Evolutionary conservation across 1,140 invertebrate genomes (phyloP).

Genomic region (Drosophila azteca): DNA sequence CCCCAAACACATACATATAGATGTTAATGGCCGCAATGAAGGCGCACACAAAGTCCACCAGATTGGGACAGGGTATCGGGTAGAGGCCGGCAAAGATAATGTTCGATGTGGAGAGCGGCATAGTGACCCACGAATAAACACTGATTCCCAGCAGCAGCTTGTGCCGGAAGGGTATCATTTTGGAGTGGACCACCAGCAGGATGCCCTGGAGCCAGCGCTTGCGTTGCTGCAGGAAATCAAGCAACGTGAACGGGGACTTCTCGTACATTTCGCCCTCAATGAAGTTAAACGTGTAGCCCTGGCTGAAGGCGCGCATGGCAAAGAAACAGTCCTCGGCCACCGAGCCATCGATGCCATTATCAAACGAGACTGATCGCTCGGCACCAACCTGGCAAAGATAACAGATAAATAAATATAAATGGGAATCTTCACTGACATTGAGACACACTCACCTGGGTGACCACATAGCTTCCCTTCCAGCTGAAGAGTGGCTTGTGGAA

Average conservation of each 20-base stretch:
- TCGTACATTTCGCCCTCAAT: conserved; percentile 99
- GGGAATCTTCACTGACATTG: too few species aligned
- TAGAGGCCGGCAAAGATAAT: conserved; percentile 92
- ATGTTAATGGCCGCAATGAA: conserved; percentile 96
- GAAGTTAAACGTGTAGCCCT: conserved; percentile 95
- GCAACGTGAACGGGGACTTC: conserved; percentile 97
- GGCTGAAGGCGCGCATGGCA: conserved; percentile 94
- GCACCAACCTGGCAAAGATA: conserved; percentile 90
- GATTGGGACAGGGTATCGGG: conserved; percentile 93
- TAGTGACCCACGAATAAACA: conserved; percentile 97
- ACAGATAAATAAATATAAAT: background rate
- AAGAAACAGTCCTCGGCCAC: conserved; percentile 99
- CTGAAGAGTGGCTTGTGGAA: conserved; percentile 98
- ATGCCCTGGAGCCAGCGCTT: conserved; percentile 99
- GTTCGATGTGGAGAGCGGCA: conserved; percentile 96
- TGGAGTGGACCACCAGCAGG: conserved; percentile 95
- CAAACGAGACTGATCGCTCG: conserved; percentile 95
- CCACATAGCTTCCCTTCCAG: conserved; percentile 98
- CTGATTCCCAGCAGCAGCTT: conserved; percentile 94
- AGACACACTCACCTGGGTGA: conserved; percentile 90
- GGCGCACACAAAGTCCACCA: conserved; percentile 93
- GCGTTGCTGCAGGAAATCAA: conserved; percentile 97
- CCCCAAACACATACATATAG: conserved; percentile 98
- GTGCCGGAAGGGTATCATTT: conserved; percentile 91
- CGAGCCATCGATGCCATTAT: conserved; percentile 97